phyloP scores from a whole-genome alignment of 2,797 vertebrate species.

The Astyanax mexicanus region DNA sequence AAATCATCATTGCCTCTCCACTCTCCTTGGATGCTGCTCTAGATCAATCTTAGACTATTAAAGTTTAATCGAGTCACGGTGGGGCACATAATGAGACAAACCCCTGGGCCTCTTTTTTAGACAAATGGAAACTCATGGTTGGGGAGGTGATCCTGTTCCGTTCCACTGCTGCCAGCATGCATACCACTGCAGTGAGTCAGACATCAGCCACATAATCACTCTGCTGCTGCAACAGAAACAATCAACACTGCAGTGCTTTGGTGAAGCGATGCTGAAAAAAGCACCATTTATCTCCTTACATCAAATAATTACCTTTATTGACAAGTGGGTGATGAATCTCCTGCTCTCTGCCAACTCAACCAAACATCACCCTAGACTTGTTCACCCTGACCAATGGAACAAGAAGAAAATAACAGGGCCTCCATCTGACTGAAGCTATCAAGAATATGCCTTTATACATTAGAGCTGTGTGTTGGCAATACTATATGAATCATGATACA shows the following conservation, averaged over 20 bases:
- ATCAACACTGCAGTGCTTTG: not conserved
- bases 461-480: too few relatives aligned
- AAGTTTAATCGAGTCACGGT: slow-evolving; percentile 53
- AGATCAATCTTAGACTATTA: slow-evolving; percentile 45
- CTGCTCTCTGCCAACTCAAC: not conserved
- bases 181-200: slow-evolving; percentile 36
- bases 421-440: too few relatives aligned
- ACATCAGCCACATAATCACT: slow-evolving; percentile 22
- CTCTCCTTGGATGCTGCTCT: slow-evolving; percentile 35
- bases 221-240: slow-evolving; percentile 24
- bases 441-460: too few relatives aligned
- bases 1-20: slow-evolving; percentile 43
- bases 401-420: not conserved
- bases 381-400: not conserved
- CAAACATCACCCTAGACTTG: not conserved
- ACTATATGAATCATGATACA: too few relatives aligned
- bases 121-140: slow-evolving; percentile 40
- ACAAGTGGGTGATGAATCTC: not conserved
- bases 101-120: slow-evolving; percentile 14
- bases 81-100: slow-evolving; percentile 35
- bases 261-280: not conserved
- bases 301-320: slow-evolving; percentile 44
- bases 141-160: not conserved
- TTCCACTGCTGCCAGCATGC: slow-evolving; percentile 10
- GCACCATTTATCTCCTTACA: slow-evolving; percentile 21